phyloP scores from a whole-genome alignment of 2,113 vertebrate genomes.

The Thymallus thymallus region DNA sequence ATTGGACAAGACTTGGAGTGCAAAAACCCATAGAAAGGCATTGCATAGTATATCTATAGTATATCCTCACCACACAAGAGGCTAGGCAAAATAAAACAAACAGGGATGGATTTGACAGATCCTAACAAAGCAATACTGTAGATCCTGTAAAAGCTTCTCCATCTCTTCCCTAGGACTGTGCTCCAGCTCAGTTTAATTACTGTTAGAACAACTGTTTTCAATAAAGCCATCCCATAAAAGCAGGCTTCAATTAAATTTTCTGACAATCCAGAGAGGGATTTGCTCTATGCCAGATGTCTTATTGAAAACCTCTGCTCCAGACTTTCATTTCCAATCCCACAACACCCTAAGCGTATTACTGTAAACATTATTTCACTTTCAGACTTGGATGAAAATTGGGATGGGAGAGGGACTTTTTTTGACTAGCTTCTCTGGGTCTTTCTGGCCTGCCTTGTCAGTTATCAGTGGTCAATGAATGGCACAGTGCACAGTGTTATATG shows the following conservation, averaged over 20 bases:
- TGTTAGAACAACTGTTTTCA: slow-evolving; percentile 1
- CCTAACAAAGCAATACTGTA: too few species aligned
- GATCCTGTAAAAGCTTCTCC: too few species aligned
- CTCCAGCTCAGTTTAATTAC: background rate
- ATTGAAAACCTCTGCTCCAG: slow-evolving; percentile 44
- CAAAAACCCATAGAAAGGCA: too few species aligned
- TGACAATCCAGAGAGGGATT: slow-evolving; percentile 1
- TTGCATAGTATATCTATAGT: too few species aligned
- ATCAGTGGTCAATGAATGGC: too few species aligned
- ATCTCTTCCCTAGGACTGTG: too few species aligned
- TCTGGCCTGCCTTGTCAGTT: background rate
- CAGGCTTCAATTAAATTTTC: background rate
- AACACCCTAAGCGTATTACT: slow-evolving; percentile 22
- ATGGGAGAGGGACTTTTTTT: background rate
- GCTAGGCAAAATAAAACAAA: background rate
- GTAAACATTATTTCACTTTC: slow-evolving; percentile 41
- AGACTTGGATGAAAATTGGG: slow-evolving; percentile 2
- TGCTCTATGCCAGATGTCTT: background rate
- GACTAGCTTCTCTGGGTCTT: background rate
- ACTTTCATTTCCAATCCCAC: slow-evolving; percentile 49
- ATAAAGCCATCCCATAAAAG: background rate
- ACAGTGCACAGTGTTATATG: background rate
- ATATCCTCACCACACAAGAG: background rate
- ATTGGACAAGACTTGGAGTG: too few species aligned
- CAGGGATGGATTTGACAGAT: background rate